Conservation (phyloP, 2,797 vertebrate species). For the Smutsia gigantea region DNA sequence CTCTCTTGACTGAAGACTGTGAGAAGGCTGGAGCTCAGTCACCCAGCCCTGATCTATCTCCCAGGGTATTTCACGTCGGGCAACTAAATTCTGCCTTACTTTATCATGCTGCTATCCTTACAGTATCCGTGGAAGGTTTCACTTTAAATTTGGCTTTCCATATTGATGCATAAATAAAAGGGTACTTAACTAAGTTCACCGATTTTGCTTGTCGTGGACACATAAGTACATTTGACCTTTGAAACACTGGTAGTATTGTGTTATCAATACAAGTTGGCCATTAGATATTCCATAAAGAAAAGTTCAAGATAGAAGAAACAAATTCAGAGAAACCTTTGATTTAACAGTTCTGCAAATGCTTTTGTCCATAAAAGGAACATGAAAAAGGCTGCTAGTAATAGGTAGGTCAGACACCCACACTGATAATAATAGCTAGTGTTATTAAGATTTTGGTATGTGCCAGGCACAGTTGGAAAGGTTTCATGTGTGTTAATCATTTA, state of each 20-base stretch:
- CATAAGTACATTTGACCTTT: neutral
- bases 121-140: neutral
- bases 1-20: neutral
- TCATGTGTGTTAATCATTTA: no score
- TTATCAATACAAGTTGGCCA: neutral
- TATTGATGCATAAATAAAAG: neutral
- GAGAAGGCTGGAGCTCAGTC: neutral
- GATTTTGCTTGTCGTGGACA: neutral
- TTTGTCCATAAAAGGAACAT: neutral
- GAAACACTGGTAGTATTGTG: neutral
- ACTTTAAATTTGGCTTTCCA: neutral
- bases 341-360: neutral
- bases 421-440: neutral
- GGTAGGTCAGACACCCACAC: neutral
- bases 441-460: neutral
- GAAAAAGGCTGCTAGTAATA: neutral
- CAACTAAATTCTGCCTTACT: neutral
- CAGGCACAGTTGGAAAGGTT: neutral
- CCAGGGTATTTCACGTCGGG: neutral
- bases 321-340: neutral
- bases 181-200: neutral
- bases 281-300: neutral
- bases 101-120: neutral
- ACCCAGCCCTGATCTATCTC: neutral
- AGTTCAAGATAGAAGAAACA: neutral